Percentiles rank a stretch among this genome's conserved stretches.
These are phyloP conservation scores for Indicator indicator DNA, from an alignment of 2,113 vertebrate genomes.

Conservation along the genomic window DNA sequence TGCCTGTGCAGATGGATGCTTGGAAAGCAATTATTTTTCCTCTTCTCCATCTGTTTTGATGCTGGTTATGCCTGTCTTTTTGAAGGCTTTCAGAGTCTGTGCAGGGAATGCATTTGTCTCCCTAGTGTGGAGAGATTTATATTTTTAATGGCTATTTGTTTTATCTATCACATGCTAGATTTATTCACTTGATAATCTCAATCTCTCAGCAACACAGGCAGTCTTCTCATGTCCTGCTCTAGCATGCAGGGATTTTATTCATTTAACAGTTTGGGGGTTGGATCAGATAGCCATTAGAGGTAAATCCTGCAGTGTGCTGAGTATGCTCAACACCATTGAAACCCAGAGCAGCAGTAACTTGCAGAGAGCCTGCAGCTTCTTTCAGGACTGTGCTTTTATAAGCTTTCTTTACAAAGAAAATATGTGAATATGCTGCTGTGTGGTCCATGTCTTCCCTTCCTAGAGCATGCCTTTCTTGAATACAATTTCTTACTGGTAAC, in stretches of 20 bases:
- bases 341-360: neutral
- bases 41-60: conserved; percentile 44
- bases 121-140: conserved; percentile 28
- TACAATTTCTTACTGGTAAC: neutral
- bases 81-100: neutral
- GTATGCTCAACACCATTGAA: neutral
- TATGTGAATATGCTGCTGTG: neutral
- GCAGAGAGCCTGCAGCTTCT: neutral
- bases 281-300: conserved; percentile 26
- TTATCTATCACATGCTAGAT: conserved; percentile 48
- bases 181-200: conserved; percentile 48
- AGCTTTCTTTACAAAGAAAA: neutral
- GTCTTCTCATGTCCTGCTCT: conserved; percentile 11
- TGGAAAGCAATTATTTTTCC: conserved; percentile 51
- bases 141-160: conserved; percentile 68
- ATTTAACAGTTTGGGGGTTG: conserved; percentile 31
- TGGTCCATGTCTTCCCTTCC: neutral
- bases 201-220: neutral
- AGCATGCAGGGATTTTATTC: conserved; percentile 14
- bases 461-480: neutral
- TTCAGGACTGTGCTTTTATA: neutral
- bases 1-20: neutral
- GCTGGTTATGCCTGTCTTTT: conserved; percentile 7
- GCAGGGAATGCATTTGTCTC: conserved; percentile 33
- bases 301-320: neutral